Conservation (phyloP, 2,113 vertebrate genomes). For the Uria aalge region DNA sequence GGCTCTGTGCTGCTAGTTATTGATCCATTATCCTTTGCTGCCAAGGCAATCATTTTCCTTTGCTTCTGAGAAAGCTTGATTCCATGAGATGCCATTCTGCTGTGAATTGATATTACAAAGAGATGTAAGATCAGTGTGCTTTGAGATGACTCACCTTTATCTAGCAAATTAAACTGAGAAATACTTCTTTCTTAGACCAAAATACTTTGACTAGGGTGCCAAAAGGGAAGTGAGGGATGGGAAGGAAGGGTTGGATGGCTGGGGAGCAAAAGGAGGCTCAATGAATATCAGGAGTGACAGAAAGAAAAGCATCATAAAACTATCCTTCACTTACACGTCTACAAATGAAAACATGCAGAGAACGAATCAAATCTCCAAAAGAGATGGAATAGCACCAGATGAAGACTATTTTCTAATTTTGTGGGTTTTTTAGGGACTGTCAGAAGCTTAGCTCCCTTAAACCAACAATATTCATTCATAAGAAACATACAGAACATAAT, state of each 20-base stretch:
- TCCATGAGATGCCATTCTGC: conserved; percentile 77
- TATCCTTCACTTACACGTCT: background rate
- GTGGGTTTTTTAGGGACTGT: background rate
- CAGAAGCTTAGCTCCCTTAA: background rate
- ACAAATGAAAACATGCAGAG: background rate
- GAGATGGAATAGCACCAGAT: background rate
- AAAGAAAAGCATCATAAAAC: background rate
- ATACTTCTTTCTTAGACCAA: background rate
- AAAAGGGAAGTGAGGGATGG: background rate
- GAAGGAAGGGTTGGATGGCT: background rate
- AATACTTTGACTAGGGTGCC: background rate
- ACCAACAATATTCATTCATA: background rate
- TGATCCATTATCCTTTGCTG: conserved; percentile 81
- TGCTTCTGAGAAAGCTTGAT: conserved; percentile 95
- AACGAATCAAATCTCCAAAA: background rate
- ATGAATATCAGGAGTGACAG: background rate
- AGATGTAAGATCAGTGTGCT: background rate
- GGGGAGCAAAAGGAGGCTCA: background rate
- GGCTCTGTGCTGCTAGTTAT: conserved; percentile 67
- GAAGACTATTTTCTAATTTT: background rate
- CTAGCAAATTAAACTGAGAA: background rate
- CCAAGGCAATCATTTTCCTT: conserved; percentile 92
- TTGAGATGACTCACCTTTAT: background rate
- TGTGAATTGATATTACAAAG: conserved; percentile 52
- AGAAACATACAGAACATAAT: background rate